Base-by-base conservation (phyloP, 2,888 invertebrate species). In the Drosophila mimetica region DNA sequence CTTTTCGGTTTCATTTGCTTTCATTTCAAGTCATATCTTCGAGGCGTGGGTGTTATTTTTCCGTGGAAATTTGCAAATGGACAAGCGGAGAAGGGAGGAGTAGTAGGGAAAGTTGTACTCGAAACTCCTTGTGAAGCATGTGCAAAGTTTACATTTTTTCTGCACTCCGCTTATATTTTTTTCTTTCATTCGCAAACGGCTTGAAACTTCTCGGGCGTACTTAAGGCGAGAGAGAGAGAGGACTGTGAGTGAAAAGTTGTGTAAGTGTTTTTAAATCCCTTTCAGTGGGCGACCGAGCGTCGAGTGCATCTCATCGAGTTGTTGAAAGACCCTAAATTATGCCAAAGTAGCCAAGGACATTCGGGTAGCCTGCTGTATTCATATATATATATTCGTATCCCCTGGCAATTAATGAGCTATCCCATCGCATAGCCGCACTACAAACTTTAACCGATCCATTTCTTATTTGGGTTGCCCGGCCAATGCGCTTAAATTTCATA, bases 201-300 rank as follows among this genome's bases (percentile, higher is more conserved):
- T 83, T 73, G 51, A 80, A 81, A 81, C 77, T 81, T 81, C 80
- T 84, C 71, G 70, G 70, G 77, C 82, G 69, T 83, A 74, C 82
- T 78, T 61, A 66, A 79, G 60, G 71, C 39, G 50, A 59, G 30
- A 25, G 7, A 30, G 50, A 59, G 30, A 25, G 7, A 30, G 58
- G 50, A 63, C 77, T 72, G 70, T 71, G 59, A 81, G 80, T 86
- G 81, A 71, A 81, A 81, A 81, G 80, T 81, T 81, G 85, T 81
- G 86, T 86, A 84, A 80, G 86, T 70, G 72, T 70, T 71, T 71
- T 63, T 53, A 72, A 71, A 71, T 70, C 70, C 72, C 70, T 71
- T 70, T 53, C 63, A 63, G 50, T 22, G 42, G 69, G 71, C 63
- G 48, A 30, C 52, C 51, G 20, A 48, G 61, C 61, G 61, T 59